Evolutionary conservation across 2,113 vertebrate genomes (phyloP).

Genomic region (Ictalurus punctatus): DNA sequence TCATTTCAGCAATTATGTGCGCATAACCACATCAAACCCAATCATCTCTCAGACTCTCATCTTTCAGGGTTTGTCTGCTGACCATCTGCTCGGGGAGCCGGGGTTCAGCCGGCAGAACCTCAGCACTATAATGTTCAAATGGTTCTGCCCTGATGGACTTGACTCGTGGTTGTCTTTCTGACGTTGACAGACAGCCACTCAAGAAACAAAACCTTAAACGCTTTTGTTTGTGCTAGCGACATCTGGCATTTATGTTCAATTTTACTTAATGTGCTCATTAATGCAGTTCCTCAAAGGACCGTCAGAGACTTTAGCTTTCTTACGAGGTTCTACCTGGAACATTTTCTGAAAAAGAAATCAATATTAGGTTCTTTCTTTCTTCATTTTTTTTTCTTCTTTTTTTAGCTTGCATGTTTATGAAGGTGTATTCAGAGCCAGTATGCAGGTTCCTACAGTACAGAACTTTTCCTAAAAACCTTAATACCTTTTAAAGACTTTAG

Average conservation of each 20-base stretch:
- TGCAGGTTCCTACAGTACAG: neutral
- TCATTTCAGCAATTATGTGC: slow-evolving; percentile 63
- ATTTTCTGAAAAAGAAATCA: neutral
- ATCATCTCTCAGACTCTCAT: slow-evolving; percentile 67
- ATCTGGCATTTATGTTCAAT: neutral
- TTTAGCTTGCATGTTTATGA: too few species aligned
- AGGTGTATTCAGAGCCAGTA: neutral
- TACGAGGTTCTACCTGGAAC: neutral
- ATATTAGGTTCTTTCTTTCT: neutral
- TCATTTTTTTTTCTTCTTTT: neutral
- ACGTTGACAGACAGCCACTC: slow-evolving; percentile 19
- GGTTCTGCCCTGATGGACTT: slow-evolving; percentile 39
- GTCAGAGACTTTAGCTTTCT: neutral
- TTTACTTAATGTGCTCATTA: neutral
- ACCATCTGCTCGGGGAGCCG: slow-evolving; percentile 67
- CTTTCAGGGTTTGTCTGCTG: slow-evolving; percentile 51
- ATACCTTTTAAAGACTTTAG: neutral
- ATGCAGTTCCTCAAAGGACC: neutral
- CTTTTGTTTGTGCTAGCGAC: neutral
- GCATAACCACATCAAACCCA: slow-evolving; percentile 68
- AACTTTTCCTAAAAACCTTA: neutral
- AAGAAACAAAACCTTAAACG: neutral
- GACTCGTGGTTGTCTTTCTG: slow-evolving; percentile 33
- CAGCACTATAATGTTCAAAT: slow-evolving; percentile 29
- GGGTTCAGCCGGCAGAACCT: slow-evolving; percentile 33